phyloP scores from a whole-genome alignment of 2,113 vertebrate genomes.

The Oncorhynchus kisutch region DNA sequence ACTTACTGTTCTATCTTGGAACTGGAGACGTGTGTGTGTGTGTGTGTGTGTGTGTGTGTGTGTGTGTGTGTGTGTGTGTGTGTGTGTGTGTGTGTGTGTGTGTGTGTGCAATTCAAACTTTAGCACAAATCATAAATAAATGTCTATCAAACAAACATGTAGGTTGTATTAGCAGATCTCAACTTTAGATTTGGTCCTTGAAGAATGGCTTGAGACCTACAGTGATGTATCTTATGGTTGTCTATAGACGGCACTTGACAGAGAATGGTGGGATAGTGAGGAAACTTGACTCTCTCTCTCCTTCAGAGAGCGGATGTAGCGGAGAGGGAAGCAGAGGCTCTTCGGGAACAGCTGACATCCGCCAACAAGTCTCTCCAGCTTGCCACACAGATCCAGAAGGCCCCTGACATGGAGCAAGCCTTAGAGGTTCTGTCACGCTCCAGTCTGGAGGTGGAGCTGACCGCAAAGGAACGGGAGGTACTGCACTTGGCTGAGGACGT shows the following conservation, averaged over 20 bases:
- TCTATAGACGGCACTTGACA: not conserved
- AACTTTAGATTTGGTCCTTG: too few relatives aligned
- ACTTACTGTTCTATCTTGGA: too few relatives aligned
- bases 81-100: too few relatives aligned
- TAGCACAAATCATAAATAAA: too few relatives aligned
- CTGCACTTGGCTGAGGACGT: conserved; percentile 85
- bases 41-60: too few relatives aligned
- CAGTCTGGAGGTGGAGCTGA: conserved; percentile 84
- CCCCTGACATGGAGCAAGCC: conserved; percentile 84
- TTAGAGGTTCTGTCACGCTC: conserved; percentile 82
- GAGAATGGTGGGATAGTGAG: conserved; percentile 57
- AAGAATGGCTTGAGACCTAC: not conserved
- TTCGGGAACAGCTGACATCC: conserved; percentile 84
- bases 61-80: too few relatives aligned
- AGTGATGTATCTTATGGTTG: not conserved
- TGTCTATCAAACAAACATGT: too few relatives aligned
- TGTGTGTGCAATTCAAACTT: too few relatives aligned
- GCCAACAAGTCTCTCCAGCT: conserved; percentile 85
- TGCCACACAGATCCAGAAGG: conserved; percentile 83
- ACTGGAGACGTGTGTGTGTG: too few relatives aligned
- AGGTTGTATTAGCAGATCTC: too few relatives aligned
- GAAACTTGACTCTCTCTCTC: conserved; percentile 76
- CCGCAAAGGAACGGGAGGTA: conserved; percentile 83
- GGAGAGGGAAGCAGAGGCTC: conserved; percentile 84
- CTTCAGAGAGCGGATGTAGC: conserved; percentile 86